phyloP scores from a whole-genome alignment of 2,888 invertebrate species.

The Aphidoletes aphidimyza region DNA sequence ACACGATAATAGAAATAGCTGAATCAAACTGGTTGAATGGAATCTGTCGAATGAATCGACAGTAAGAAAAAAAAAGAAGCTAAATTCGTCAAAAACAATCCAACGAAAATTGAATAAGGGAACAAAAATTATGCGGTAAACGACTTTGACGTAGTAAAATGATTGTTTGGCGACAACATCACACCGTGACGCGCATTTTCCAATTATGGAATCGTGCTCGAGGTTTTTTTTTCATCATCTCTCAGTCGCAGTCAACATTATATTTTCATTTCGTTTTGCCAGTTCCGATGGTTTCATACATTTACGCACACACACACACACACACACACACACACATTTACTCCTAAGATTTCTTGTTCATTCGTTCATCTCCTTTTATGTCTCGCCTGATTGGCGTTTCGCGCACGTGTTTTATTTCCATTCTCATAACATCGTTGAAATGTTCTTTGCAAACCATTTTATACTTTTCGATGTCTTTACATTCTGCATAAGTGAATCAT shows the following conservation, averaged over 20 bases:
- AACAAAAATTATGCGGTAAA: neutral
- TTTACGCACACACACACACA: slow-evolving; percentile 1
- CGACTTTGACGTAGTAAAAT: neutral
- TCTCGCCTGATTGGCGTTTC: slow-evolving; percentile 36
- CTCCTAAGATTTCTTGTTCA: too few species aligned
- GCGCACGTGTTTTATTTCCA: neutral
- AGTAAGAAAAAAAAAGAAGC: neutral
- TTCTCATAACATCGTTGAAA: neutral
- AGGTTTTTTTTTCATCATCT: neutral
- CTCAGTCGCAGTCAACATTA: neutral
- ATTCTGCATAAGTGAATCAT: too few species aligned
- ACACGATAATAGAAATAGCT: slow-evolving; percentile 26
- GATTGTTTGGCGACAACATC: slow-evolving; percentile 37
- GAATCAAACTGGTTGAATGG: neutral
- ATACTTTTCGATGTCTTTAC: too few species aligned
- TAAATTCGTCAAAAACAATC: neutral
- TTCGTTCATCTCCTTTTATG: neutral
- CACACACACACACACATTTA: neutral
- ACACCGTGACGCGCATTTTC: neutral
- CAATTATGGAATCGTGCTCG: slow-evolving; percentile 19
- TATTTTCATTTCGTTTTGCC: neutral
- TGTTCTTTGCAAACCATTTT: neutral
- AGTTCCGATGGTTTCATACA: neutral
- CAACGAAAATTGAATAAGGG: slow-evolving; percentile 32
- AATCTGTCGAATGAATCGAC: neutral